Base-by-base conservation (phyloP, 2,888 invertebrate species). In the Eupithecia exiguata region DNA sequence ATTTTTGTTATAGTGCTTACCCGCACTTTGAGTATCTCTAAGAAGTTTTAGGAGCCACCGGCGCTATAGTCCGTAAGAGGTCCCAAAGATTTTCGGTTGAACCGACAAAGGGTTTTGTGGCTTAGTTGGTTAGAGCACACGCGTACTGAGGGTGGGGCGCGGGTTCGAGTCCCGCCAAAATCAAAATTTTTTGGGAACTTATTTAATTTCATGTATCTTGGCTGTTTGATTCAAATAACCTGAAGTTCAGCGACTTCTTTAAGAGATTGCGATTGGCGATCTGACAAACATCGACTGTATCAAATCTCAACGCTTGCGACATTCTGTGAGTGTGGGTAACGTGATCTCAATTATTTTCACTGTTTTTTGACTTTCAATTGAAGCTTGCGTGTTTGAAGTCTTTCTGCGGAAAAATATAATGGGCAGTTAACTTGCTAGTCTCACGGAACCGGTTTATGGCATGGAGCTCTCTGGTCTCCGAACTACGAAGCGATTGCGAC, bases 331-430 rank as follows among this genome's bases (percentile, higher is more conserved):
- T 10, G 10, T 49, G 49, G n/a, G 49, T 10, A 3, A n/a, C 18
- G 30, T 61, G 63, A 65, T 53, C 12, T 36, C n/a, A 65, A 63
- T 40, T 18, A 1, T 46, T 46, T 18, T 46, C 18, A 46, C 7
- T 7, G 7, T n/a, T 49, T n/a, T 49, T 49, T n/a, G 0, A 49
- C n/a, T 30, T 25, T 46, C 12, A 53, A 40, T n/a, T 63, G 40
- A 65, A 46, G 25, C 67, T 38, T 35, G 36, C 43, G 18, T 43
- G 35, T 43, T 62, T n/a, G 69, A n/a, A 1, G 69, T 70, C 65
- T 63, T 74, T 78, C 71, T 76, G 69, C 69, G 49, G 49, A 69
- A 72, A 49, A 78, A 53, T 61, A 58, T 78, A 76, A 74, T 72
- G 68, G 58, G 40, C 21, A 38, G 71, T 74, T 58, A 66, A 76